Evolutionary conservation across 2,797 vertebrate species (phyloP), one percentile per base, ranked within the genome.

Genomic region (Notoglanidium macrostoma): DNA sequence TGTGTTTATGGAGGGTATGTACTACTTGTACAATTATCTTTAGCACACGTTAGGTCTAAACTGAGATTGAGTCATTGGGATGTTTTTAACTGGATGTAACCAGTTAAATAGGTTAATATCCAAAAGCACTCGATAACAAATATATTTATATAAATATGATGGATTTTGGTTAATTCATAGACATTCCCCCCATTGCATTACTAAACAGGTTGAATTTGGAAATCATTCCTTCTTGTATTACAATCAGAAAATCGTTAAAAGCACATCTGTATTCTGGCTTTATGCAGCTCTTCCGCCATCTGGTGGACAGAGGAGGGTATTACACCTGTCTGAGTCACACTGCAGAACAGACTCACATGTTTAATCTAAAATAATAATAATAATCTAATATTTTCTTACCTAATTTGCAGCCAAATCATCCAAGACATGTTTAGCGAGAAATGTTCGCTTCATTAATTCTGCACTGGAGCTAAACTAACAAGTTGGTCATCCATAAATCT

Each of bases 281-380:
- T 35, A 44, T 80, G 35, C 14, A 61, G 23, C 78, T 32, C n/a
- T 51, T 83, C 19, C 29, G 61, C 61, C 80, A 83, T 32, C 80
- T 67, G 1, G 80, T 65, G 80, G 61, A 12, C n/a, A 65, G 14
- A 83, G 7, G 3, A 10, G 8, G 11, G 26, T 32, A 83, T 67
- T 83, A 29, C 35, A n/a, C 5, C 23, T 26, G 12, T 9, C 11
- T n/a, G 11, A 46, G 3, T 0, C 0, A 19, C 15, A 32, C 29
- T 55, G 51, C 74, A 32, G 8, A 32, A 55, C 8, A 55, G 10
- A 12, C 19, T 29, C 10, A 44, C 35, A 44, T 21, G 23, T 15
- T 79, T 40, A 35, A 35, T 26, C 9, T 35, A 8, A 59, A 59
- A 59, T 57, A 15, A 15, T 9, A 2, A 61, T 11, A 44, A 5